Evolutionary conservation across 2,113 vertebrate species (phyloP).

Genomic region (Platanista minor): DNA sequence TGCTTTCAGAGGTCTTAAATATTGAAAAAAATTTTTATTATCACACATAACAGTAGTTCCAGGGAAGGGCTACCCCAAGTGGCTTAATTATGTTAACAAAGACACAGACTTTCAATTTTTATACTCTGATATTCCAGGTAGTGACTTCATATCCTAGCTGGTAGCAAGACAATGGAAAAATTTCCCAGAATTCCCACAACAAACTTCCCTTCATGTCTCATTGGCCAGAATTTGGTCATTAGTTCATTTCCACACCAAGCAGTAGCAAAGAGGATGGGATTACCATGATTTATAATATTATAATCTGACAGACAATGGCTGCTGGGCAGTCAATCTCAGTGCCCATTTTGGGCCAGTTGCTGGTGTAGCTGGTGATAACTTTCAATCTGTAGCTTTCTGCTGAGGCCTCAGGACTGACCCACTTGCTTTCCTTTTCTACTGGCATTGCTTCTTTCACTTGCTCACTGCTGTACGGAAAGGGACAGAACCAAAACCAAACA

Average conservation of each 20-base stretch:
- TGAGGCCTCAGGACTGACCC: background rate
- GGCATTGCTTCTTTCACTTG: background rate
- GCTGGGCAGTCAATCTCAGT: background rate
- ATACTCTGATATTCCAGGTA: background rate
- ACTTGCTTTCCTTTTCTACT: background rate
- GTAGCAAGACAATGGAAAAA: background rate
- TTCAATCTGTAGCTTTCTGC: background rate
- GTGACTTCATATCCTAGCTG: background rate
- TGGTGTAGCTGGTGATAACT: background rate
- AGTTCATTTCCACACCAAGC: background rate
- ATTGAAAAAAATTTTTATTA: background rate
- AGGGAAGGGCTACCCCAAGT: background rate
- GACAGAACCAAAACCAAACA: background rate
- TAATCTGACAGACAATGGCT: background rate
- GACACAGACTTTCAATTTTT: background rate
- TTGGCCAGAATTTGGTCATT: background rate
- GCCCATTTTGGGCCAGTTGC: background rate
- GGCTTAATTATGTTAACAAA: constrained; percentile 9
- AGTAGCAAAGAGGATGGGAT: background rate
- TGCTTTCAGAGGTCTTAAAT: background rate
- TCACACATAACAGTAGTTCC: background rate
- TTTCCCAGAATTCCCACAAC: background rate
- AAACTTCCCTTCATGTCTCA: background rate
- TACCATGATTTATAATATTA: background rate
- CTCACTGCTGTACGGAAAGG: background rate